Evolutionary conservation across 2,797 vertebrate species (phyloP).

Genomic region (Potorous gilbertii): DNA sequence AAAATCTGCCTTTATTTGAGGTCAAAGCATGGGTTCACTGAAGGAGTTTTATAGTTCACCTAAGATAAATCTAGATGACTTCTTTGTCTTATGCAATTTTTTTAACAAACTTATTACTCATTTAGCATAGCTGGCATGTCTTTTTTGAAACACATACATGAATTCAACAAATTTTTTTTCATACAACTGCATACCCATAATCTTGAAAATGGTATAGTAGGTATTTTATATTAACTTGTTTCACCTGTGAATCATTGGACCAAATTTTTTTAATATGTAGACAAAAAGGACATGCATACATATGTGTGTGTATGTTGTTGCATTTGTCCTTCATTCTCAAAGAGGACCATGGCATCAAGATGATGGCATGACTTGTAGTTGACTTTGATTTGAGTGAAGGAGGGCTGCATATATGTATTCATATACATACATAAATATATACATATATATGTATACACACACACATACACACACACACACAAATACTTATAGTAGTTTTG

Average conservation of each 20-base stretch:
- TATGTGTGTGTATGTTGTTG: background rate
- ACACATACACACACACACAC: background rate
- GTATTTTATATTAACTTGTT: background rate
- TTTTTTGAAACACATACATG: background rate
- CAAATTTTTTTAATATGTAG: background rate
- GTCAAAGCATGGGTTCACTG: background rate
- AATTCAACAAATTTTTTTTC: background rate
- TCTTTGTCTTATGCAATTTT: background rate
- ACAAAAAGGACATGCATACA: background rate
- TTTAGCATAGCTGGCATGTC: background rate
- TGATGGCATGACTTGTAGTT: too few species aligned
- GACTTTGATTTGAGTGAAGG: too few species aligned
- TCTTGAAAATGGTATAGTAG: background rate
- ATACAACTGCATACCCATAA: background rate
- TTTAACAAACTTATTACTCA: background rate
- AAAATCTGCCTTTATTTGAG: background rate
- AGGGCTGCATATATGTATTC: too few species aligned
- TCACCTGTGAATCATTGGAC: background rate
- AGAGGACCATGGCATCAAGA: too few species aligned
- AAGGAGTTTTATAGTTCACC: background rate
- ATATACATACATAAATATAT: too few species aligned
- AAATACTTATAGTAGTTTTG: background rate
- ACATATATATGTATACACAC: too few species aligned
- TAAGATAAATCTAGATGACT: background rate
- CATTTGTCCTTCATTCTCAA: too few species aligned